Conservation (phyloP, 1,140 invertebrate species). For the Spodoptera frugiperda region DNA sequence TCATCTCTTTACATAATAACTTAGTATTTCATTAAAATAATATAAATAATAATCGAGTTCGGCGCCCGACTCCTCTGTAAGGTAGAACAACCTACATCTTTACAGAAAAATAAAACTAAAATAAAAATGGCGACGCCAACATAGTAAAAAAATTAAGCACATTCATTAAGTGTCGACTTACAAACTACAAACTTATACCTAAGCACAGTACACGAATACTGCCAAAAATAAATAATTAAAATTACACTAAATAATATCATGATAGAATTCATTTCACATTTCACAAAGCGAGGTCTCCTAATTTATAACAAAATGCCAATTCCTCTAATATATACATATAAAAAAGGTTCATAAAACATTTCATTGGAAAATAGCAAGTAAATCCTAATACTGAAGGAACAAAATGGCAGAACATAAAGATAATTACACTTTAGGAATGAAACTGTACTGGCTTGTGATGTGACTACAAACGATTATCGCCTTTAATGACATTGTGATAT, state of each 20-base stretch:
- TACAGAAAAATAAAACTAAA: not conserved
- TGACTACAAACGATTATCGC: not conserved
- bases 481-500: not conserved
- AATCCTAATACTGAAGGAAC: constrained; percentile 52
- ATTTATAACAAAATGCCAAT: constrained; percentile 42
- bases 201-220: constrained; percentile 54
- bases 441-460: constrained; percentile 13
- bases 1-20: no score
- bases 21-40: not conserved
- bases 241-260: constrained; percentile 51
- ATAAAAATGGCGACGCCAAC: not conserved
- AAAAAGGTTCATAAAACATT: constrained; percentile 31
- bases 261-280: constrained; percentile 19
- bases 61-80: not conserved
- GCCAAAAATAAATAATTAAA: constrained; percentile 51
- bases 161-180: constrained; percentile 42
- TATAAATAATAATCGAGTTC: constrained; percentile 18
- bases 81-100: not conserved
- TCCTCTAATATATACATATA: constrained; percentile 53
- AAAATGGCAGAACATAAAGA: constrained; percentile 36
- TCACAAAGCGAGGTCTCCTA: constrained; percentile 39
- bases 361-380: constrained; percentile 32
- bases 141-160: constrained; percentile 40
- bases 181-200: constrained; percentile 44
- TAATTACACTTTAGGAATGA: constrained; percentile 17